Evolutionary conservation across 1,140 invertebrate species (phyloP).

Genomic region (Riptortus pedestris): DNA sequence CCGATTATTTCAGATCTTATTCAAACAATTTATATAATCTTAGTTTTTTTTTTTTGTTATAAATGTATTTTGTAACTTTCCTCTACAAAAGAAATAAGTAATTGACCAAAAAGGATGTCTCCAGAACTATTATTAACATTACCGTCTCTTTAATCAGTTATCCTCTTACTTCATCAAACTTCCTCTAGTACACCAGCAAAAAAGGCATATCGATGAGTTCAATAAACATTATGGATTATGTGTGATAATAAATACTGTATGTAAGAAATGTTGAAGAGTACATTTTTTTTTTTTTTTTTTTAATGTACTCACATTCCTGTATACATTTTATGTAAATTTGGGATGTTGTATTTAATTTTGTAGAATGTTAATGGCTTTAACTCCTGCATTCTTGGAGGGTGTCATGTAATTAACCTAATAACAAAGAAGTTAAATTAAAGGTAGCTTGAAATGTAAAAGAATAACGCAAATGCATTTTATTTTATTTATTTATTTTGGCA

Average conservation of each 20-base stretch:
- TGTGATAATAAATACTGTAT: slow-evolving; percentile 7
- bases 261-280: not conserved
- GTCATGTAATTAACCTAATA: not conserved
- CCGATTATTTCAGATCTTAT: too few species aligned
- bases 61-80: too few species aligned
- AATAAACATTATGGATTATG: slow-evolving; percentile 13
- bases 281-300: slow-evolving; percentile 7
- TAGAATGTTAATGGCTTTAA: slow-evolving; percentile 4
- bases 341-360: not conserved
- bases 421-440: not conserved
- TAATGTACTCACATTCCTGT: slow-evolving; percentile 1
- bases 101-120: too few species aligned
- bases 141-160: too few species aligned
- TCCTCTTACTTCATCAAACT: too few species aligned
- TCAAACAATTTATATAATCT: too few species aligned
- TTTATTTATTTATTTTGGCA: not conserved
- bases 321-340: slow-evolving; percentile 12
- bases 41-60: too few species aligned
- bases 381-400: not conserved
- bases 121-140: too few species aligned
- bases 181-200: slow-evolving; percentile 5
- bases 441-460: not conserved
- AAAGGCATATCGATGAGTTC: slow-evolving; percentile 15
- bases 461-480: not conserved
- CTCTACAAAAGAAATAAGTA: too few species aligned